phyloP scores from a whole-genome alignment of 2,797 vertebrate genomes.

The Lindbergichthys nudifrons region DNA sequence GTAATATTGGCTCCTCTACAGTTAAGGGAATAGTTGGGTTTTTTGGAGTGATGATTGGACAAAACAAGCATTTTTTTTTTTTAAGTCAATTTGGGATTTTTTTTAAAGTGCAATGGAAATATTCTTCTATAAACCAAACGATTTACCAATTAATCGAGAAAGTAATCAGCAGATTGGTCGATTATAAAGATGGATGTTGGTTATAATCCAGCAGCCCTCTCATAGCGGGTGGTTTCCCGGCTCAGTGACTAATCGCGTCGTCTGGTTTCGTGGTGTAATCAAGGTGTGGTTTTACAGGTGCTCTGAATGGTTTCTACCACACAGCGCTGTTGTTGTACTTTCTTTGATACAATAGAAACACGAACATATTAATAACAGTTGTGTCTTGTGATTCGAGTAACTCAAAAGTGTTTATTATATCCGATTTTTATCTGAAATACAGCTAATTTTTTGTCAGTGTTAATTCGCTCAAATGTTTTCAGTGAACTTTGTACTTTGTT shows the following conservation, averaged over 20 bases:
- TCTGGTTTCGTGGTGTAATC: conserved; percentile 69
- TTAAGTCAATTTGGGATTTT: neutral
- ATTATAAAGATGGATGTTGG: neutral
- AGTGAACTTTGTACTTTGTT: neutral
- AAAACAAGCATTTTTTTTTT: neutral
- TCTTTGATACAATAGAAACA: neutral
- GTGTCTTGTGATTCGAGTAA: no score
- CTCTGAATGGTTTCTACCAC: neutral
- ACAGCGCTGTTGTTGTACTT: neutral
- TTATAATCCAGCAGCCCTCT: no score
- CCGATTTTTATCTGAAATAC: neutral
- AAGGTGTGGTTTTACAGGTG: conserved; percentile 77
- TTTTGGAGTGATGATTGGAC: neutral
- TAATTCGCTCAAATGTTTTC: neutral
- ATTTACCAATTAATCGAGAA: no score
- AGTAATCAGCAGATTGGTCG: neutral
- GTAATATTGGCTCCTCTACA: neutral
- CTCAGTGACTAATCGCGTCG: conserved; percentile 62
- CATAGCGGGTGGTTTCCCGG: conserved; percentile 3
- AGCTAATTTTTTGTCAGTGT: neutral
- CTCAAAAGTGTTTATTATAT: neutral
- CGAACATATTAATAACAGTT: no score
- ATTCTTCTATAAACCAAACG: no score
- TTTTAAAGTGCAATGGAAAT: neutral
- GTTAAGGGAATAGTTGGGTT: neutral